Evolutionary conservation across 2,113 vertebrate genomes (phyloP), one percentile per base, ranked within the genome.

Genomic region (Maccullochella peelii): DNA sequence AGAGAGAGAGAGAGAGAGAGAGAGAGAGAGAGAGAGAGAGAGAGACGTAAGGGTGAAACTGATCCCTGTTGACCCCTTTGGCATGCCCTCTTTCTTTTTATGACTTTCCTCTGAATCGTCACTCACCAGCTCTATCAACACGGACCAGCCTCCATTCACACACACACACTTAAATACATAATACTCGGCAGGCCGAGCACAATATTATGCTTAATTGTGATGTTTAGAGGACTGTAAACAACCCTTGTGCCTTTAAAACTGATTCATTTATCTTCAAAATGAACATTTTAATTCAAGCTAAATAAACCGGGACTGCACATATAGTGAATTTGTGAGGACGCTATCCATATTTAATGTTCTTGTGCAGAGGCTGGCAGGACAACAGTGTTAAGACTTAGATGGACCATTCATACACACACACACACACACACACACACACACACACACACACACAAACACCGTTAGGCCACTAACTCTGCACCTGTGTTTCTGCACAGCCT

Each of bases 21-120:
- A 33, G 30, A 33, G 30, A 33, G 30, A 33, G 30, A 33, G 30
- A 69, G 38, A 76, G 75, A n/a, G 68, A 82, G 84, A 84, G 89
- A 86, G 80, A 83, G 91, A 92, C 78, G 70, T 89, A 90, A 88
- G 87, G 84, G 80, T 90, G 92, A 92, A 94, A 95, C 92, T 85
- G 92, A 94, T 93, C 93, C 93, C 93, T 88, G 91, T 93, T 94
- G 93, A 95, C 91, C 93, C 79, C 91, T 93, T 88, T 72, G 84
- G 90, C 90, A 92, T 94, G 92, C 90, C 90, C 93, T 88, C 93
- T 93, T 92, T 94, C 92, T 93, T 94, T 94, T 94, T 94, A 94
- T 94, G 93, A 92, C 93, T 93, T 94, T 94, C 91, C 84, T 93
- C 88, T 83, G 87, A 91, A 94, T 95, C 84, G 86, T 94, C 91